Evolutionary conservation across 1,140 invertebrate species (phyloP).

Genomic region (Ruditapes philippinarum): DNA sequence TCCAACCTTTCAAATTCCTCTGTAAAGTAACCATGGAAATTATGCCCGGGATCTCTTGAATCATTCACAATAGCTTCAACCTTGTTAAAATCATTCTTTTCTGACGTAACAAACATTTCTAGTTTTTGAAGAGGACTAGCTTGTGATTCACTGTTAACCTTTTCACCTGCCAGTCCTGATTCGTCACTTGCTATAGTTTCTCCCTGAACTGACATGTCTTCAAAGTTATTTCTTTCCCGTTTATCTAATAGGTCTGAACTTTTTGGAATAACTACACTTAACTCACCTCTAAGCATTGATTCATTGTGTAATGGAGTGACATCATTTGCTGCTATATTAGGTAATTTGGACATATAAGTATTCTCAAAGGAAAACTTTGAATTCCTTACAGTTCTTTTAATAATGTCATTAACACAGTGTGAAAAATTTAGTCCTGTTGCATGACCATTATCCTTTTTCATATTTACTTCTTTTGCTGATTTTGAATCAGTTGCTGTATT

Average conservation of each 20-base stretch:
- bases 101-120: constrained; percentile 1
- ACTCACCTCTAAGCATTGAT: neutral
- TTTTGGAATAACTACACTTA: neutral
- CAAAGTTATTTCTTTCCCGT: too few relatives aligned
- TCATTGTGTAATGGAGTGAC: neutral
- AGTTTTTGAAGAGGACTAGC: neutral
- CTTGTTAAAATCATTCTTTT: neutral
- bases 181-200: too few relatives aligned
- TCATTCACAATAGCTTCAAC: neutral
- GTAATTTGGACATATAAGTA: neutral
- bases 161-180: neutral
- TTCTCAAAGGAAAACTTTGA: neutral
- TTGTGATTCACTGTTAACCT: neutral
- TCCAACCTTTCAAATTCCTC: too few relatives aligned
- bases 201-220: too few relatives aligned
- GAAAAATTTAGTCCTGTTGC: neutral
- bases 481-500: too few relatives aligned
- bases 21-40: too few relatives aligned
- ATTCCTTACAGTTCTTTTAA: neutral
- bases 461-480: neutral
- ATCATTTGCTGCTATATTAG: neutral
- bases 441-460: too few relatives aligned
- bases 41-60: too few relatives aligned
- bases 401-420: neutral
- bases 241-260: neutral